Percentiles rank a stretch among this genome's conserved stretches.
Evolutionary conservation across 1,140 invertebrate species (phyloP).

Genomic region (Aphelenchoides besseyi): DNA sequence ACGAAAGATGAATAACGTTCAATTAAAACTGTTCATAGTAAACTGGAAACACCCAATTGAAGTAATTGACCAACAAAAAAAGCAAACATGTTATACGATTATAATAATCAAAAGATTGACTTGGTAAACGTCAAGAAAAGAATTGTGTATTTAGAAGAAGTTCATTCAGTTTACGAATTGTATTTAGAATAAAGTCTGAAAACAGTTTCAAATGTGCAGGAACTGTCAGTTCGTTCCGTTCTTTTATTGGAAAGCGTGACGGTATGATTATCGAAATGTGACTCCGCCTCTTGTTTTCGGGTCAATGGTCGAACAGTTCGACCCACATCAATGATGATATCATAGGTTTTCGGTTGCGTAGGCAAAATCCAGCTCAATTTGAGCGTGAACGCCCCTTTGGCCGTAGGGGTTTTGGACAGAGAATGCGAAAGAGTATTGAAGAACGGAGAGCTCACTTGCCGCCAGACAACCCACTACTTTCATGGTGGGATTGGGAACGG

Average conservation of each 20-base stretch:
- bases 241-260: background rate
- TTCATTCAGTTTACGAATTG: too few species aligned
- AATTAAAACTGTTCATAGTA: too few species aligned
- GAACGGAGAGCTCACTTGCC: background rate
- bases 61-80: too few species aligned
- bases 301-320: background rate
- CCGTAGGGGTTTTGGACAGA: background rate
- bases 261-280: background rate
- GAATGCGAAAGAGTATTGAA: background rate
- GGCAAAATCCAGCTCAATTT: constrained; percentile 3
- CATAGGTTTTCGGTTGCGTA: background rate
- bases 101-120: too few species aligned
- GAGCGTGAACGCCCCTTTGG: background rate
- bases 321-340: background rate
- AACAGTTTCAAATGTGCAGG: background rate
- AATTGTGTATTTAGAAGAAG: too few species aligned
- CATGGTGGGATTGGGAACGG: background rate
- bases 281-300: background rate
- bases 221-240: background rate
- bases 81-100: too few species aligned
- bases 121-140: too few species aligned
- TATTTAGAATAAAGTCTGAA: background rate
- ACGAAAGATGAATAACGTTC: too few species aligned
- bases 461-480: background rate
- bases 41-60: too few species aligned